Percentiles rank a stretch among this genome's conserved stretches.
phyloP scores from a whole-genome alignment of 64 coral and sea anemone genomes.

The Hydrozoanthus tunicans region DNA sequence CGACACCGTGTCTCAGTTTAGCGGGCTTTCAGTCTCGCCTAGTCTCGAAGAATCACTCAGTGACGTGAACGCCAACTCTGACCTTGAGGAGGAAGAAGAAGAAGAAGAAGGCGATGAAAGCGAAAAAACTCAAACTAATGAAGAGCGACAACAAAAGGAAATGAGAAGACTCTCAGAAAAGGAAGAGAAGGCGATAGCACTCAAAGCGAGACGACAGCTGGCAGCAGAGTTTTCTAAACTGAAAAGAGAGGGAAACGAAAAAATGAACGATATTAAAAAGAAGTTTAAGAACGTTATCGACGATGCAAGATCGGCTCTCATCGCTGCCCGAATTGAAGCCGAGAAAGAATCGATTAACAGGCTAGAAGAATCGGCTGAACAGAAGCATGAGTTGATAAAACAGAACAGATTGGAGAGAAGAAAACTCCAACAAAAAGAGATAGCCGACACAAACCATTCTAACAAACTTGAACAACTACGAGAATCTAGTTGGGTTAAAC shows the following conservation, averaged over 20 bases:
- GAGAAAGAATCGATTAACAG: constrained; percentile 81
- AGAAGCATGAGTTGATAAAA: constrained; percentile 64
- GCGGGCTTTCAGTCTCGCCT: constrained; percentile 31
- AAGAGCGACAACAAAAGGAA: constrained; percentile 3
- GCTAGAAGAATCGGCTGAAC: constrained; percentile 57
- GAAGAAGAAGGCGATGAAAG: constrained; percentile 30
- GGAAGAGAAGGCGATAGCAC: constrained; percentile 61
- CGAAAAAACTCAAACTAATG: neutral
- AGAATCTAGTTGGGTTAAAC: constrained; percentile 1
- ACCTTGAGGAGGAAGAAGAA: constrained; percentile 53
- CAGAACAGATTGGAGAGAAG: constrained; percentile 59
- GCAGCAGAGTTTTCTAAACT: constrained; percentile 46
- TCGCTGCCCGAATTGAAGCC: constrained; percentile 73
- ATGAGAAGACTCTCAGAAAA: constrained; percentile 18
- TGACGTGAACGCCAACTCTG: constrained; percentile 34
- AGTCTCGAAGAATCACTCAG: constrained; percentile 54
- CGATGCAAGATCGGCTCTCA: constrained; percentile 63
- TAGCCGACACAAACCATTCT: neutral
- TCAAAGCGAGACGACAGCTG: constrained; percentile 49
- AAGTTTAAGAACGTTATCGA: constrained; percentile 74
- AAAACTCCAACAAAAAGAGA: constrained; percentile 37
- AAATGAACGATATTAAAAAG: constrained; percentile 59
- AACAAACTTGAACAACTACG: constrained; percentile 4
- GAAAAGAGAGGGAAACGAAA: constrained; percentile 47
- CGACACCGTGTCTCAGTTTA: constrained; percentile 58